Base-by-base conservation (phyloP, 1,140 invertebrate genomes). In the Drosophila neocordata region DNA sequence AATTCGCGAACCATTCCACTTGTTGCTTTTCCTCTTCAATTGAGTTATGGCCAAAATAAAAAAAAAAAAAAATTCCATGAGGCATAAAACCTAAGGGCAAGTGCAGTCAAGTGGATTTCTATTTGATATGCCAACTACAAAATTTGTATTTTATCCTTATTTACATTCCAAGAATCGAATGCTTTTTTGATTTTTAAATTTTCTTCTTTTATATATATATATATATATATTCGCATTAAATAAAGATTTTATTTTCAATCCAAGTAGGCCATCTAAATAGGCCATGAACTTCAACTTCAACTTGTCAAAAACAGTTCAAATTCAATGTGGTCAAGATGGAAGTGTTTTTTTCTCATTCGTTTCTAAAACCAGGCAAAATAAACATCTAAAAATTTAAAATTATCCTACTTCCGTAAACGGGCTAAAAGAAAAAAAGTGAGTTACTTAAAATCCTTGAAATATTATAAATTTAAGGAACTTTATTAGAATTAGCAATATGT, bases 401-500 rank as follows among this genome's bases (percentile, higher is more conserved):
- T 24, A 61, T 69, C 82, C 82, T 75, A 69, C 59, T 78, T 87
- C 82, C 82, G 56, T 78, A 75, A 87, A 53, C 82, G 77, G 82
- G 82, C 82, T 69, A n/a, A n/a, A n/a, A n/a, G n/a, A n/a, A n/a
- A 48, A 2, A 69, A 69, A 20, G 81, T 85, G 9, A 80, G 58
- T 71, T 62, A 9, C 1, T 22, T 18, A 9, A 41, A 0, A 15
- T n/a, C n/a, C n/a, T n/a, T n/a, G n/a, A n/a, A n/a, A n/a, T n/a
- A n/a, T n/a, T n/a, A n/a, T n/a, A n/a, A n/a, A n/a, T n/a, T n/a
- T n/a, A n/a, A n/a, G n/a, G n/a, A n/a, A n/a, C n/a, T n/a, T n/a
- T n/a, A n/a, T n/a, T n/a, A n/a, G n/a, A n/a, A n/a, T n/a, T n/a
- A n/a, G n/a, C n/a, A n/a, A n/a, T n/a, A n/a, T 85, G 82, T 85